These are phyloP conservation scores for Zapus hudsonius DNA, from an alignment of 2,113 vertebrate genomes.

Conservation along the genomic window DNA sequence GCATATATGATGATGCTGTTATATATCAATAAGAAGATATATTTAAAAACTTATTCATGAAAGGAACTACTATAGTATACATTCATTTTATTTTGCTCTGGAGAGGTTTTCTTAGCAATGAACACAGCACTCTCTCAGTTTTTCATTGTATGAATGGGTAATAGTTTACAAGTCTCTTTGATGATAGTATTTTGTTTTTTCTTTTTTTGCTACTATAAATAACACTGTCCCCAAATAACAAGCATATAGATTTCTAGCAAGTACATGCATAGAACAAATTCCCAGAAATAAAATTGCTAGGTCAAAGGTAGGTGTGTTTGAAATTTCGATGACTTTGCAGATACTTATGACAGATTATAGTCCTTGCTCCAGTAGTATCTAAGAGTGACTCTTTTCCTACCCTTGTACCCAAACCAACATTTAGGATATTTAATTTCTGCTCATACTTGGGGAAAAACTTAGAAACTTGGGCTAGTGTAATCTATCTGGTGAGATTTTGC, in stretches of 20 bases:
- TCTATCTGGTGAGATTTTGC: not conserved
- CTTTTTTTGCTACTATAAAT: not conserved
- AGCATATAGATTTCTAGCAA: not conserved
- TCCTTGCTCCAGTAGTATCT: rapidly evolving
- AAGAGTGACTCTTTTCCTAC: not conserved
- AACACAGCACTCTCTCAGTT: not conserved
- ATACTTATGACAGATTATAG: not conserved
- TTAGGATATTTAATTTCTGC: constrained; percentile 22
- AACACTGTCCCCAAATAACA: not conserved
- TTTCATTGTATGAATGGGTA: not conserved
- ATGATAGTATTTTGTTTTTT: not conserved
- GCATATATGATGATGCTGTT: not conserved
- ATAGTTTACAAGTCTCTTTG: not conserved
- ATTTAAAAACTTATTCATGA: not conserved
- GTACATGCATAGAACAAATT: not conserved
- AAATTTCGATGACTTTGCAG: constrained; percentile 3
- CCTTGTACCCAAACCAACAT: not conserved
- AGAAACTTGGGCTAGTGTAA: not conserved
- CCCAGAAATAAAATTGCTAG: not conserved
- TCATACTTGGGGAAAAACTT: not conserved
- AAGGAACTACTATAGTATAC: not conserved
- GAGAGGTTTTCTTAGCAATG: not conserved
- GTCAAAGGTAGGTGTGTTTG: not conserved
- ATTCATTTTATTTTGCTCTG: constrained; percentile 9
- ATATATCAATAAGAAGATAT: not conserved